Evolutionary conservation across 2,113 vertebrate species (phyloP).

Genomic region (Pygathrix nemaeus): DNA sequence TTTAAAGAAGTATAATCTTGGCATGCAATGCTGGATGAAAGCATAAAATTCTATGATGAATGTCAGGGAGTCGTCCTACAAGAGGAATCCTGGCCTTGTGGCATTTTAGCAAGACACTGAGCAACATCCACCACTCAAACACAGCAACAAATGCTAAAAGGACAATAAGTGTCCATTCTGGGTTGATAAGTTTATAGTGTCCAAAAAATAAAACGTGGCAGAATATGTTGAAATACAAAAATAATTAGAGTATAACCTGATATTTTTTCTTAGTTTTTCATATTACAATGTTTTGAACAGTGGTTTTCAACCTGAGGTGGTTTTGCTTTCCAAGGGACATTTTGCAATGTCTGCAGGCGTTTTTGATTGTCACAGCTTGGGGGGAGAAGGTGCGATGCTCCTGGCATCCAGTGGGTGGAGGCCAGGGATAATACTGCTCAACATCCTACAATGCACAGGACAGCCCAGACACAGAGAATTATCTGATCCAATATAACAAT

Average conservation of each 20-base stretch:
- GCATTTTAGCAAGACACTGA: constrained; percentile 47
- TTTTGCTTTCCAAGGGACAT: not conserved
- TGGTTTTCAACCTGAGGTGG: not conserved
- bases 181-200: constrained; percentile 4
- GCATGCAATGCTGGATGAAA: not conserved
- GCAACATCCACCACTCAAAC: not conserved
- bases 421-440: not conserved
- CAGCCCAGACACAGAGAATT: not conserved
- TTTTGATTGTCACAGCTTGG: not conserved
- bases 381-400: not conserved
- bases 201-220: constrained; percentile 57
- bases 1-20: constrained; percentile 31
- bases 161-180: not conserved
- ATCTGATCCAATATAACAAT: not conserved
- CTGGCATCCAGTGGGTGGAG: not conserved
- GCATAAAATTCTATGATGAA: constrained; percentile 2
- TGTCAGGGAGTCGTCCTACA: constrained; percentile 30
- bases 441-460: not conserved
- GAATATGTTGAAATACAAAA: constrained; percentile 66
- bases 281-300: not conserved
- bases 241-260: constrained; percentile 50
- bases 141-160: constrained; percentile 32
- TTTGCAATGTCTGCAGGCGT: not conserved
- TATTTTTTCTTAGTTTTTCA: constrained; percentile 49
- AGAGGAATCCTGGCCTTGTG: constrained; percentile 1